These are phyloP conservation scores for Acrobasis repandana DNA, from an alignment of 2,888 invertebrate species.

Conservation along the genomic window DNA sequence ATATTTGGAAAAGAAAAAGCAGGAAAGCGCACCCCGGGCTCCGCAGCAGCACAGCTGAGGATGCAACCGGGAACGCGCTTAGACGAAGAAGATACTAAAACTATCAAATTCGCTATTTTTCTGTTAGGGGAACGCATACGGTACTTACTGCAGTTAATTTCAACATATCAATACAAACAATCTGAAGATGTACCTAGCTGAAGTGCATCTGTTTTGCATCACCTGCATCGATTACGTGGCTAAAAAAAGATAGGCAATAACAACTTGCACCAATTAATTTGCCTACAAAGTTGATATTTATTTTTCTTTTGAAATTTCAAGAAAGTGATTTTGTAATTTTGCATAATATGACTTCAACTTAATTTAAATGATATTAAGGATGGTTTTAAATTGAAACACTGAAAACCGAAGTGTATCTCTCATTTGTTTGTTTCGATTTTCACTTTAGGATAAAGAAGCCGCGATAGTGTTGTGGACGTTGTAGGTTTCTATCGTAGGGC, in stretches of 20 bases:
- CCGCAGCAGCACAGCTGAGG: too few species aligned
- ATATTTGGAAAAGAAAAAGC: too few species aligned
- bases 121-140: too few species aligned
- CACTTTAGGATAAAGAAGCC: conserved; percentile 29
- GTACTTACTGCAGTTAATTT: not conserved
- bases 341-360: not conserved
- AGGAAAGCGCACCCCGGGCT: too few species aligned
- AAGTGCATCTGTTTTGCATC: conserved; percentile 21
- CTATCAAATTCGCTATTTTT: too few species aligned
- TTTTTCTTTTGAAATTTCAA: conserved; percentile 27
- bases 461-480: conserved; percentile 12
- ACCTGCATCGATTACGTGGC: conserved; percentile 20
- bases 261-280: conserved; percentile 21
- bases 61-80: too few species aligned
- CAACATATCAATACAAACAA: not conserved
- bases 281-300: conserved; percentile 20
- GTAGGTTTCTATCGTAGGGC: not conserved
- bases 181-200: not conserved
- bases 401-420: not conserved
- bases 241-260: conserved; percentile 22
- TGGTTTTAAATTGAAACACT: not conserved
- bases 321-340: not conserved
- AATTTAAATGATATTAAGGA: conserved; percentile 14
- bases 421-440: conserved; percentile 33
- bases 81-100: too few species aligned